These are phyloP conservation scores for Cecidostiba fungosa DNA, from an alignment of 2,888 invertebrate species.

Conservation along the genomic window DNA sequence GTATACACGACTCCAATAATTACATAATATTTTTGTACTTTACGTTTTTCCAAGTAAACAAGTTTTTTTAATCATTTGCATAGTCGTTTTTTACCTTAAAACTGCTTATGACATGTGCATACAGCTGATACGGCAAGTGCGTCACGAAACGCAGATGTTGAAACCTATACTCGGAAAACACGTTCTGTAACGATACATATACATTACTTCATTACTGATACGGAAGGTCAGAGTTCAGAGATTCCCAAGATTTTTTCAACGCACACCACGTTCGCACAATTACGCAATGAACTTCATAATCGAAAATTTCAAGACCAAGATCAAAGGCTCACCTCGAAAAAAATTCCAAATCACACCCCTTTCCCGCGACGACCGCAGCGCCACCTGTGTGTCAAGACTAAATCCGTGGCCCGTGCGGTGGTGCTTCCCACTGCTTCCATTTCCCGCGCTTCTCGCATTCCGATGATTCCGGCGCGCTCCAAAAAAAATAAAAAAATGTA, in stretches of 20 bases:
- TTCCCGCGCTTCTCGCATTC: slow-evolving; percentile 1
- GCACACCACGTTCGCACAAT: too few species aligned
- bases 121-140: neutral
- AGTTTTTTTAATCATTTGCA: neutral
- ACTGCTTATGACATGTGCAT: neutral
- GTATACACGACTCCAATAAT: neutral
- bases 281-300: neutral
- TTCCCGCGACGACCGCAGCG: neutral
- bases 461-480: neutral
- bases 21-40: neutral
- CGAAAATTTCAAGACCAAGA: neutral
- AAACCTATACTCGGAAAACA: neutral
- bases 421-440: too few species aligned
- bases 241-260: neutral
- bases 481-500: too few species aligned
- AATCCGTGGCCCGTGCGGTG: too few species aligned
- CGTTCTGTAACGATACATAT: neutral
- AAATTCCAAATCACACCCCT: neutral
- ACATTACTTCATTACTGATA: neutral
- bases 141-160: neutral
- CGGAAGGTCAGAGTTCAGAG: neutral
- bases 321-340: neutral
- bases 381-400: neutral
- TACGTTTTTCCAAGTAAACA: neutral
- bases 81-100: neutral